Evolutionary conservation across 1,140 invertebrate species (phyloP), one percentile per base, ranked within the genome.

Genomic region (Magallana angulata): DNA sequence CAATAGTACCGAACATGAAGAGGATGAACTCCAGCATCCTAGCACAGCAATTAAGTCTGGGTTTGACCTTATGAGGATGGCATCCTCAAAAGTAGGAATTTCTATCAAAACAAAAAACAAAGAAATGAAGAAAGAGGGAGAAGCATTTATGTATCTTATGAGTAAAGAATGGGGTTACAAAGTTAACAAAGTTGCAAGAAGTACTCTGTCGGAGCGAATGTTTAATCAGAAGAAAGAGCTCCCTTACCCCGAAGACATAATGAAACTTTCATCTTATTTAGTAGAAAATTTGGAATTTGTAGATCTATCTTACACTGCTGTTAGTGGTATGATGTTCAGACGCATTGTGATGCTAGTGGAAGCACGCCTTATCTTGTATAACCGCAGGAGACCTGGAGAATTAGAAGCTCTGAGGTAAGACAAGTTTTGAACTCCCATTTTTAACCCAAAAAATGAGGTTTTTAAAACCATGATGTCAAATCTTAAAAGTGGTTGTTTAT

Each of bases 381-480:
- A 86, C 58, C 56, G 76, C 9, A 82, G 85, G 36, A 86, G 85
- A 62, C 85, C 85, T 6, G 85, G 85, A 86, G 85, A 86, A 58
- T 57, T 86, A 76, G 76, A 86, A 82, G 76, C 68, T 60, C 56
- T 86, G 18, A 86, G 85, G 85, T 86, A 82, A 56, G 84, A 68
- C 64, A 68, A 68, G 64, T 68, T 68, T 24, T 24, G 48, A 56
- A 16, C 6, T 48, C n/a, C 48, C 16, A 48, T 48, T 48, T 48
- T 48, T 48, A 48, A 48, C 36, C 9, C 3, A 16, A 56, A 57
- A 82, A 82, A 82, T 48, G 11, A 82, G 57, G 83, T 18, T 62
- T 84, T 62, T 84, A 36, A 62, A 12, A 57, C 36, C 36, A 48
- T 48, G 36, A 48, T 48, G 36, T 48, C 36, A 48, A 48, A 48